phyloP scores from a whole-genome alignment of 2,797 vertebrate species.

The Falco novaeseelandiae region DNA sequence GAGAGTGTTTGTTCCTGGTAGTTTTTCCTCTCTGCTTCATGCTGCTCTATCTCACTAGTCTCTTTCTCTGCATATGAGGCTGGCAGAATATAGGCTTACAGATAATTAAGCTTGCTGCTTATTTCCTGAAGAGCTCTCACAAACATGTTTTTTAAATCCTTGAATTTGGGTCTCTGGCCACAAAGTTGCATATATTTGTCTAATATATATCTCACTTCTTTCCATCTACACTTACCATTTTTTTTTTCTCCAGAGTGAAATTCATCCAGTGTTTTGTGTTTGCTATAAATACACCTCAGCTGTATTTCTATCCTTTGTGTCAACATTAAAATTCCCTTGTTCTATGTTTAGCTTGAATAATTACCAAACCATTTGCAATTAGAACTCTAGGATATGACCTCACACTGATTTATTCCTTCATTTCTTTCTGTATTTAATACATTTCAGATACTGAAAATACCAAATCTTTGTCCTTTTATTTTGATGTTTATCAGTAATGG shows the following conservation, averaged over 20 bases:
- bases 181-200: slow-evolving; percentile 7
- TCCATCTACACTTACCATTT: not conserved
- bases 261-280: slow-evolving; percentile 59
- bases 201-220: not conserved
- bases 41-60: not conserved
- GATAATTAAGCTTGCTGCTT: slow-evolving; percentile 4
- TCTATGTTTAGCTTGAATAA: slow-evolving; percentile 80
- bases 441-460: slow-evolving; percentile 81
- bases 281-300: slow-evolving; percentile 65
- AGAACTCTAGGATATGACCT: slow-evolving; percentile 79
- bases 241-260: slow-evolving; percentile 49
- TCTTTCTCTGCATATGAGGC: not conserved
- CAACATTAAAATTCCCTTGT: slow-evolving; percentile 76
- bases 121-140: slow-evolving; percentile 3
- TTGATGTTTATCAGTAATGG: slow-evolving; percentile 85
- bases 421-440: slow-evolving; percentile 78
- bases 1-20: not conserved
- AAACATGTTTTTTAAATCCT: slow-evolving; percentile 36
- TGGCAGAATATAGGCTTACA: not conserved
- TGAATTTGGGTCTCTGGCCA: not conserved
- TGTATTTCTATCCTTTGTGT: slow-evolving; percentile 73
- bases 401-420: slow-evolving; percentile 72
- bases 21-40: not conserved
- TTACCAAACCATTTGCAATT: slow-evolving; percentile 79
- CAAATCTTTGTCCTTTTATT: slow-evolving; percentile 80